A percentile compares a stretch with the other conserved stretches of the same genome.
Conservation (phyloP, 2,797 vertebrate species). For the Myotis planiceps region DNA sequence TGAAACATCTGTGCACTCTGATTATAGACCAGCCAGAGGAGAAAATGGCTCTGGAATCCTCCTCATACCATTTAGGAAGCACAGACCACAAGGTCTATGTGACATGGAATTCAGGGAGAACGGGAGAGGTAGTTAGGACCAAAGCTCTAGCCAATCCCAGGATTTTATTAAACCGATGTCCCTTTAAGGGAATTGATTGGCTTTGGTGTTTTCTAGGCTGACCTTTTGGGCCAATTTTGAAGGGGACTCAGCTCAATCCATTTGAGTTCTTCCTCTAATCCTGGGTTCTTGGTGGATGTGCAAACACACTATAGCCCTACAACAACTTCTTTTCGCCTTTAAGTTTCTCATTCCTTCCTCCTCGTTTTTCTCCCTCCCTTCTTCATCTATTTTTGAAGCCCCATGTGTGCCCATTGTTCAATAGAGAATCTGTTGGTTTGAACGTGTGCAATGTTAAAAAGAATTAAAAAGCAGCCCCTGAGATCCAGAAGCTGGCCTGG, state of each 20-base stretch:
- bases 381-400: background rate
- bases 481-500: background rate
- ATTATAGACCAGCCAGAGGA: constrained; percentile 51
- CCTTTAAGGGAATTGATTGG: background rate
- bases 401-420: background rate
- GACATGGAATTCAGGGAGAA: background rate
- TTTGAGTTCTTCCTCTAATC: background rate
- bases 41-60: constrained; percentile 54
- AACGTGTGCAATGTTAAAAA: background rate
- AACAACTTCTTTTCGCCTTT: background rate
- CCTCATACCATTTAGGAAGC: constrained; percentile 30
- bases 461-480: background rate
- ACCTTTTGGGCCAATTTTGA: background rate
- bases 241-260: background rate
- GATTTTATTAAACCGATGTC: background rate
- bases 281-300: background rate
- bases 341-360: background rate
- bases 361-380: background rate
- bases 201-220: background rate
- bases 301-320: background rate
- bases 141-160: background rate
- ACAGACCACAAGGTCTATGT: background rate
- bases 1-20: constrained; percentile 74
- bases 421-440: background rate
- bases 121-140: background rate